phyloP scores from a whole-genome alignment of 2,888 invertebrate genomes.

The Ceriagrion tenellum region DNA sequence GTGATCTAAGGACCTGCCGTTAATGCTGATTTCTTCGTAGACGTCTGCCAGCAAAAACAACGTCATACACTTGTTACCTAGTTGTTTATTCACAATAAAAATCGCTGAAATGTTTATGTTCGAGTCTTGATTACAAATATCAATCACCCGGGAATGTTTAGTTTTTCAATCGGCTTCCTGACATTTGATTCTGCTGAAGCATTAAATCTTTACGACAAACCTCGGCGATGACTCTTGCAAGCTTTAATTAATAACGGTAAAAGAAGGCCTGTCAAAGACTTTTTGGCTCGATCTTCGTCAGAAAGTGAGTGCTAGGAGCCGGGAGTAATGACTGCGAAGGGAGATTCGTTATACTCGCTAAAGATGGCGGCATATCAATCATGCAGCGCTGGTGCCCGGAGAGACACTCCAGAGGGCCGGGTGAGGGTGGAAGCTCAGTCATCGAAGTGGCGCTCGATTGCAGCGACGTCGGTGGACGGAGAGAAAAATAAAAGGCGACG shows the following conservation, averaged over 20 bases:
- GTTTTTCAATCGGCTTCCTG: not conserved
- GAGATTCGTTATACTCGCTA: not conserved
- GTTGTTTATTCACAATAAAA: not conserved
- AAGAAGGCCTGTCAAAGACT: not conserved
- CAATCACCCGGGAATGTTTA: not conserved
- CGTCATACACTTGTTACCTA: not conserved
- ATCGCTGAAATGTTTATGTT: not conserved
- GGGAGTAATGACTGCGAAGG: not conserved
- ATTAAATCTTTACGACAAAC: not conserved
- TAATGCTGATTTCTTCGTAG: not conserved
- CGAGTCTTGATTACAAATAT: not conserved
- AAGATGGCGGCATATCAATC: constrained; percentile 26
- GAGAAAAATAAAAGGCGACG: not conserved
- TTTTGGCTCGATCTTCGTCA: not conserved
- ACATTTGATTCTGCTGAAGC: not conserved
- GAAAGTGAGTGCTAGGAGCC: not conserved
- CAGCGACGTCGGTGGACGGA: not conserved
- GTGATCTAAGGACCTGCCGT: not conserved
- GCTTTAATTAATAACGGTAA: constrained; percentile 34
- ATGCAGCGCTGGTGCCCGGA: not conserved
- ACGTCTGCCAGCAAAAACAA: not conserved
- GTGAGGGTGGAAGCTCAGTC: not conserved
- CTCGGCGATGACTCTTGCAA: not conserved
- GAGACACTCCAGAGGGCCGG: not conserved
- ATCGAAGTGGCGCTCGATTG: not conserved